Percentiles rank a stretch among this genome's conserved stretches.
phyloP scores from a whole-genome alignment of 2,113 vertebrate genomes.

The Ptychochromis oligacanthus region DNA sequence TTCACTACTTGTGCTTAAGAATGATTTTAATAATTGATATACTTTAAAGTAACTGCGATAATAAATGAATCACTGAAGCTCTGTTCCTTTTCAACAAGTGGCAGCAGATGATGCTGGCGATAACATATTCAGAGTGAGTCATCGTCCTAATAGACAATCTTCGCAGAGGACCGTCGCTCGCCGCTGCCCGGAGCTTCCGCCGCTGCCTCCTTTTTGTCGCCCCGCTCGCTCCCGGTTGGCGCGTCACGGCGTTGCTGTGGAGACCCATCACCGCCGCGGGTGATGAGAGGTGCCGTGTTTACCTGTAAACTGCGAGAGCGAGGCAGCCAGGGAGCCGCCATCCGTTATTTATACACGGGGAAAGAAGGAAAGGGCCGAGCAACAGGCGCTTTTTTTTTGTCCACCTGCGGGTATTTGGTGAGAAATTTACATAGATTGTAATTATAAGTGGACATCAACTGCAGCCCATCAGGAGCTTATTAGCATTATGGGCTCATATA shows the following conservation, averaged over 20 bases:
- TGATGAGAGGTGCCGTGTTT: constrained; percentile 55
- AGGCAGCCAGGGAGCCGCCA: constrained; percentile 35
- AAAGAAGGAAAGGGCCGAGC: constrained; percentile 18
- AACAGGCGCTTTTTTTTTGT: constrained; percentile 36
- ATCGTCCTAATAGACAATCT: constrained; percentile 48
- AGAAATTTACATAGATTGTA: constrained; percentile 26
- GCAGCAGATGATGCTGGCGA: not conserved
- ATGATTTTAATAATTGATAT: not conserved
- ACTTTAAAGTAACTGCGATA: not conserved
- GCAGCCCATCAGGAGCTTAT: constrained; percentile 34
- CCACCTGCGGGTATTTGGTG: not conserved
- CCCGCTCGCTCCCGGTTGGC: constrained; percentile 57
- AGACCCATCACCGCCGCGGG: constrained; percentile 66
- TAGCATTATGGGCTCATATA: constrained; percentile 12
- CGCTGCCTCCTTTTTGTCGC: constrained; percentile 46
- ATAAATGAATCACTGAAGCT: not conserved
- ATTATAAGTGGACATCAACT: constrained; percentile 39
- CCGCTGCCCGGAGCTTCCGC: constrained; percentile 9
- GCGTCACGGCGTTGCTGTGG: constrained; percentile 75
- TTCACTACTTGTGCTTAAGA: not conserved
- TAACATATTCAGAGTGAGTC: not conserved
- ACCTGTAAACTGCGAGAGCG: constrained; percentile 44
- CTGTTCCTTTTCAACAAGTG: not conserved
- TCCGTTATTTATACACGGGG: not conserved
- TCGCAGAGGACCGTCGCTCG: not conserved